Percentiles rank a stretch among this genome's conserved stretches.
phyloP scores from a whole-genome alignment of 1,140 invertebrate species.

The Drosophila athabasca region DNA sequence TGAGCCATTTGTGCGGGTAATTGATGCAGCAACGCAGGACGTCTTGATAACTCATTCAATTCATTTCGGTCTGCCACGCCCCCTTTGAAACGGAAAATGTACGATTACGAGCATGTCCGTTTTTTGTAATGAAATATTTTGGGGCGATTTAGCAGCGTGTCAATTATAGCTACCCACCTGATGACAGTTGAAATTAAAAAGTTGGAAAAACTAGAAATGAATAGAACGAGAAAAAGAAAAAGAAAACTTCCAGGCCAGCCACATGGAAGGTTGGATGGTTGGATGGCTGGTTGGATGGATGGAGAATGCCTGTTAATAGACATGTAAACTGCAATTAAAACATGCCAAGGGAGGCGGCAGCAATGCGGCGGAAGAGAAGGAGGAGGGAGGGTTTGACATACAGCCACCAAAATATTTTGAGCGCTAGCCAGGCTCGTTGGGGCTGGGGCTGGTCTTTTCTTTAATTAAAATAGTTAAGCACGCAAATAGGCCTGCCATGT shows the following conservation, averaged over 20 bases:
- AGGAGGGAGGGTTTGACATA: slow-evolving; percentile 11
- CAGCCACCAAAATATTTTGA: slow-evolving; percentile 67
- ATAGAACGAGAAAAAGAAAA: slow-evolving; percentile 12
- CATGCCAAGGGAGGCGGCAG: slow-evolving; percentile 41
- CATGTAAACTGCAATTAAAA: slow-evolving; percentile 81
- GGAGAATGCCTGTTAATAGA: slow-evolving; percentile 65
- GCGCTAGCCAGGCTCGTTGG: slow-evolving; percentile 29
- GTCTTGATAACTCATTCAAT: slow-evolving; percentile 29
- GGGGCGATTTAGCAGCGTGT: slow-evolving; percentile 40
- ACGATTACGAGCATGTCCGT: too few species aligned
- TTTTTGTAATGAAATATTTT: slow-evolving; percentile 22
- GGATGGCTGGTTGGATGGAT: too few species aligned
- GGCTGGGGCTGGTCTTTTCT: slow-evolving; percentile 47
- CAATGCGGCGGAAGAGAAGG: background rate
- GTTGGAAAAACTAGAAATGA: slow-evolving; percentile 20
- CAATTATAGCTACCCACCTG: slow-evolving; percentile 53
- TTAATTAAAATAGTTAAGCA: slow-evolving; percentile 81
- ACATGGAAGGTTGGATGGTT: slow-evolving; percentile 18
- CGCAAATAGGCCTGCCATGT: slow-evolving; percentile 71
- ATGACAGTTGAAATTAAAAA: slow-evolving; percentile 59
- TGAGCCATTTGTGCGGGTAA: too few species aligned
- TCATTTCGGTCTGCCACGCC: too few species aligned
- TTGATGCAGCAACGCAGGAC: too few species aligned
- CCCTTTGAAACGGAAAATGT: background rate
- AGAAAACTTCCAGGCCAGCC: slow-evolving; percentile 24